Evolutionary conservation across 2,888 invertebrate species (phyloP).

Genomic region (Pyrrhosoma nymphula): DNA sequence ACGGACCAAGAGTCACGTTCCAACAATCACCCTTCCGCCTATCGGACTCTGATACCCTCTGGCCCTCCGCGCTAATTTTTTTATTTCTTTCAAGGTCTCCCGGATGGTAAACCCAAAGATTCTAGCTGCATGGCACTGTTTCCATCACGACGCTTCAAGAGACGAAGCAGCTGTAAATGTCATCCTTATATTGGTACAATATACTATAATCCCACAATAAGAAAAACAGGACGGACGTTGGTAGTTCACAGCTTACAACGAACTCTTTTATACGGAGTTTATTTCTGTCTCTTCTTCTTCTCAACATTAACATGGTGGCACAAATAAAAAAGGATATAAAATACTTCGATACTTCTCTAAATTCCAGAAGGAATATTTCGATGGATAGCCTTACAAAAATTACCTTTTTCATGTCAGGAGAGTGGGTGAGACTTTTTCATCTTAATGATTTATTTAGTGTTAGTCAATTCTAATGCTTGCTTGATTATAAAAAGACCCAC

Average conservation of each 20-base stretch:
- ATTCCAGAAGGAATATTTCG: too few species aligned
- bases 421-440: conserved; percentile 67
- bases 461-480: background rate
- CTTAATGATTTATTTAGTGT: background rate
- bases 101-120: background rate
- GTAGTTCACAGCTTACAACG: too few species aligned
- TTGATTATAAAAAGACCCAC: background rate
- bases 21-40: background rate
- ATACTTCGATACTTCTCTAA: too few species aligned
- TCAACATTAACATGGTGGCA: too few species aligned
- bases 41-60: conserved; percentile 30
- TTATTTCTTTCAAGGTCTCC: background rate
- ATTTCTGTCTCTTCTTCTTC: too few species aligned
- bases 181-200: too few species aligned
- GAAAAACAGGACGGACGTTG: too few species aligned
- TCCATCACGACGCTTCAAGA: background rate
- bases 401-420: too few species aligned
- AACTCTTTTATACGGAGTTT: too few species aligned
- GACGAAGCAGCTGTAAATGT: background rate
- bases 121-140: background rate
- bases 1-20: background rate
- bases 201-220: too few species aligned
- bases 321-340: too few species aligned
- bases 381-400: too few species aligned
- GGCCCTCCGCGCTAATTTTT: background rate